These are phyloP conservation scores for Pogonognathellus flavescens DNA, from an alignment of 1,140 invertebrate species.

Conservation along the genomic window DNA sequence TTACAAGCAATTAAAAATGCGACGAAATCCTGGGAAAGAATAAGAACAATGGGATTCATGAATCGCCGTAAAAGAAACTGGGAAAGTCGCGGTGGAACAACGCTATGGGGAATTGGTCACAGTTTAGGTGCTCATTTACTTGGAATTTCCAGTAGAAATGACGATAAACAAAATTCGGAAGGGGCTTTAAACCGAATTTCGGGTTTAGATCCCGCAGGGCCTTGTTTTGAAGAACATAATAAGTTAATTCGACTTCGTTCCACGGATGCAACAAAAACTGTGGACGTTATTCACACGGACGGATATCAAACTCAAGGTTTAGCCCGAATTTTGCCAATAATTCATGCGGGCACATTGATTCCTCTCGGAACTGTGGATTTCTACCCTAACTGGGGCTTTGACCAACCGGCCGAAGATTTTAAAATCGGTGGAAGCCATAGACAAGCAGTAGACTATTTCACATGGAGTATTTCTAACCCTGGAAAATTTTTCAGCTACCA, in stretches of 20 bases:
- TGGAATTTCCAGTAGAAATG: constrained; percentile 41
- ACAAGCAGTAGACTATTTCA: constrained; percentile 50
- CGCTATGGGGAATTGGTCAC: constrained; percentile 45
- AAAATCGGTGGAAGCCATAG: constrained; percentile 54
- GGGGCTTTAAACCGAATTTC: constrained; percentile 41
- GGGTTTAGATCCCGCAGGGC: constrained; percentile 42
- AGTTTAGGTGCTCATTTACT: constrained; percentile 57
- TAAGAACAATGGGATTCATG: too few species aligned
- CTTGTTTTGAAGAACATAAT: constrained; percentile 53
- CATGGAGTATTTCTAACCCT: constrained; percentile 56
- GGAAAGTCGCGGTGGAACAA: neutral
- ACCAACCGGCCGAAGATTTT: constrained; percentile 50
- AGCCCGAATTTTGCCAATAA: constrained; percentile 14
- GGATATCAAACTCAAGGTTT: constrained; percentile 37
- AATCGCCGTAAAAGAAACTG: too few species aligned
- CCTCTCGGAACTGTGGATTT: constrained; percentile 56
- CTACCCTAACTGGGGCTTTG: constrained; percentile 53
- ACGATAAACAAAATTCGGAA: neutral
- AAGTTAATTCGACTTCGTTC: constrained; percentile 34
- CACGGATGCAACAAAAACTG: constrained; percentile 55
- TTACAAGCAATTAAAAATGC: neutral
- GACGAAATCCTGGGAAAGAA: neutral
- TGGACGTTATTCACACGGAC: constrained; percentile 57
- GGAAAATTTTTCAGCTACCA: constrained; percentile 29
- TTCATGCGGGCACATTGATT: constrained; percentile 52